Percentiles rank a stretch among this genome's conserved stretches.
phyloP scores from a whole-genome alignment of 1,140 invertebrate genomes.

The Lysiphlebus fabarum region DNA sequence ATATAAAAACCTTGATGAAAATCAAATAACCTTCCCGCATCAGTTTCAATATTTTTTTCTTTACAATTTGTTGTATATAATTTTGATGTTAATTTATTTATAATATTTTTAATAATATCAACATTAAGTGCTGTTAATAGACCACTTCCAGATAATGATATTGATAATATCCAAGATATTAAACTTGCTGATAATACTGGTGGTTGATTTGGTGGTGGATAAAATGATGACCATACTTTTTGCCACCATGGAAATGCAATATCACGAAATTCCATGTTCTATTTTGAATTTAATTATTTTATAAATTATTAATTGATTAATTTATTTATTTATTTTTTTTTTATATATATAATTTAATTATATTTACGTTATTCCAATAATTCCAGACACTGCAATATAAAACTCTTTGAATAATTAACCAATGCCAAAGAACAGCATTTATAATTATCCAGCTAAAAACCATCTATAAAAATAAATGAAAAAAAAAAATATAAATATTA shows the following conservation, averaged over 20 bases:
- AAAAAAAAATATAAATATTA: conserved; percentile 17
- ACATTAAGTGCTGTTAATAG: conserved; percentile 32
- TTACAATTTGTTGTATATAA: too few species aligned
- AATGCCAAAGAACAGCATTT: conserved; percentile 42
- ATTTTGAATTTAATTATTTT: not conserved
- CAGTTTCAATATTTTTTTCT: too few species aligned
- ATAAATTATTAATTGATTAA: too few species aligned
- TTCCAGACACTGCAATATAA: conserved; percentile 44
- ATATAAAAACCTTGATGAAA: too few species aligned
- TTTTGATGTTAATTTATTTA: conserved; percentile 2
- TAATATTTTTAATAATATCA: conserved; percentile 20
- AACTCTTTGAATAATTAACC: conserved; percentile 44
- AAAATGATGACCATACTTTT: conserved; percentile 45
- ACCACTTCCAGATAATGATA: conserved; percentile 31
- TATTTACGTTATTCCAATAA: conserved; percentile 43
- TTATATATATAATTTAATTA: conserved; percentile 1
- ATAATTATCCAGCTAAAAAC: conserved; percentile 36
- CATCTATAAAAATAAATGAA: conserved; percentile 33
- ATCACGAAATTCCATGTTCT: conserved; percentile 39
- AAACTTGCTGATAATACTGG: conserved; percentile 41
- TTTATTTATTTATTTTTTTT: too few species aligned
- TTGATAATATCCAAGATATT: conserved; percentile 47
- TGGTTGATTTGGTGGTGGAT: conserved; percentile 32
- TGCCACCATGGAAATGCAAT: conserved; percentile 43
- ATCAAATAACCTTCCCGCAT: too few species aligned